Conservation (phyloP, 2,888 invertebrate species). For the Anticlea derivata region DNA sequence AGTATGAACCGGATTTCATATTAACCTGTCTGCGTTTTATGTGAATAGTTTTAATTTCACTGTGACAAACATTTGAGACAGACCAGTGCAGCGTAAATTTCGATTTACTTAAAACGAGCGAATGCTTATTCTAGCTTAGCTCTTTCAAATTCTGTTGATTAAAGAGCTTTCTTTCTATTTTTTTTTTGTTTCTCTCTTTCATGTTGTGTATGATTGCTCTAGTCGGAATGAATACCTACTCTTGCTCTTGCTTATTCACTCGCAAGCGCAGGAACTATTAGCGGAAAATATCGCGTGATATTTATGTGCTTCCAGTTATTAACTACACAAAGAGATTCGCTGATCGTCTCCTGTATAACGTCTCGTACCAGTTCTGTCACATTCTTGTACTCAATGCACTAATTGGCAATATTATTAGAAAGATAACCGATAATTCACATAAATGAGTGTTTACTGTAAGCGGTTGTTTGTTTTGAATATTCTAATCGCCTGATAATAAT, state of each 20-base stretch:
- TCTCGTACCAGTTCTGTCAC: conserved; percentile 14
- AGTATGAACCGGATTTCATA: background rate
- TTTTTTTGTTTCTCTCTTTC: no score
- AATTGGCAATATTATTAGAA: background rate
- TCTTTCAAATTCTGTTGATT: no score
- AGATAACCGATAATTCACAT: background rate
- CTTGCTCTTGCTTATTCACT: no score
- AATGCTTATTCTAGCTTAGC: no score
- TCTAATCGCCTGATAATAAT: background rate
- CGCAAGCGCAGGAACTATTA: conserved; percentile 17
- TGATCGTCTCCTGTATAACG: conserved; percentile 9
- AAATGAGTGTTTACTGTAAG: no score
- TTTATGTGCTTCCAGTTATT: conserved; percentile 30
- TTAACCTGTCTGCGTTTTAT: conserved; percentile 1
- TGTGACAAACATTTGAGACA: conserved; percentile 17
- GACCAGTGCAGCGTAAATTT: conserved; percentile 8
- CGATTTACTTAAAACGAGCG: no score
- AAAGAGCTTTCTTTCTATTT: no score
- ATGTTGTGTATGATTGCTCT: no score
- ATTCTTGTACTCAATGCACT: conserved; percentile 4
- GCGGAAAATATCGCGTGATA: conserved; percentile 29
- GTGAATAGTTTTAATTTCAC: conserved; percentile 15
- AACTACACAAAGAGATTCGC: conserved; percentile 26
- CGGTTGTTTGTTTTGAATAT: background rate
- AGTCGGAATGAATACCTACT: no score